phyloP scores from a whole-genome alignment of 2,797 vertebrate genomes.

The Syngnathus rostellatus region DNA sequence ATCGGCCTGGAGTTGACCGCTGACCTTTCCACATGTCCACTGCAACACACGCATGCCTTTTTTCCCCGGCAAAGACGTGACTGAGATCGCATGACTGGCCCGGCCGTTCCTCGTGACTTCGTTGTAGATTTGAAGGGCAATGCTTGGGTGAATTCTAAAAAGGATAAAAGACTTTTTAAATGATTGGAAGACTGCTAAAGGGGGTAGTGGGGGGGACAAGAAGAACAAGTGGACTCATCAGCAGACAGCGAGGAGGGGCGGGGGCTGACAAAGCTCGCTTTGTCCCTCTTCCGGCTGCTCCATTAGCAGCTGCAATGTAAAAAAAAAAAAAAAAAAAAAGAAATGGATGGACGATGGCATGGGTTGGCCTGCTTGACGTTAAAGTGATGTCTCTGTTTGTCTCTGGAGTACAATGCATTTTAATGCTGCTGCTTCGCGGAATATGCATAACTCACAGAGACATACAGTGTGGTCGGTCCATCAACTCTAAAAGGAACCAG shows the following conservation, averaged over 20 bases:
- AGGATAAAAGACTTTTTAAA: slow-evolving; percentile 50
- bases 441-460: slow-evolving; percentile 45
- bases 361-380: slow-evolving; percentile 40
- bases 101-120: slow-evolving; percentile 63
- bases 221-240: slow-evolving; percentile 65
- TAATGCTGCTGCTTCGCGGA: slow-evolving; percentile 32
- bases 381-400: slow-evolving; percentile 67
- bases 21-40: slow-evolving; percentile 50
- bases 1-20: slow-evolving; percentile 49
- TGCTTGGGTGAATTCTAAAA: slow-evolving; percentile 38
- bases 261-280: slow-evolving; percentile 69
- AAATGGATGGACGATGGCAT: slow-evolving; percentile 47
- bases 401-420: slow-evolving; percentile 32
- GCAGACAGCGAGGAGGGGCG: slow-evolving; percentile 46
- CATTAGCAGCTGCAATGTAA: slow-evolving; percentile 74
- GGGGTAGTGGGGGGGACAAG: slow-evolving; percentile 48
- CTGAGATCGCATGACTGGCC: slow-evolving; percentile 60
- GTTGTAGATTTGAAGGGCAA: slow-evolving; percentile 65
- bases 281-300: slow-evolving; percentile 66
- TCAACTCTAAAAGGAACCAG: slow-evolving; percentile 30
- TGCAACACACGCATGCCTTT: slow-evolving; percentile 57
- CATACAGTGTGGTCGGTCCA: slow-evolving; percentile 27
- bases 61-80: slow-evolving; percentile 32
- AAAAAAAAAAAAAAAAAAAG: slow-evolving; percentile 49
- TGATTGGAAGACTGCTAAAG: slow-evolving; percentile 45